Evolutionary conservation across 1,140 invertebrate genomes (phyloP).

Genomic region (Lepidurus arcticus): DNA sequence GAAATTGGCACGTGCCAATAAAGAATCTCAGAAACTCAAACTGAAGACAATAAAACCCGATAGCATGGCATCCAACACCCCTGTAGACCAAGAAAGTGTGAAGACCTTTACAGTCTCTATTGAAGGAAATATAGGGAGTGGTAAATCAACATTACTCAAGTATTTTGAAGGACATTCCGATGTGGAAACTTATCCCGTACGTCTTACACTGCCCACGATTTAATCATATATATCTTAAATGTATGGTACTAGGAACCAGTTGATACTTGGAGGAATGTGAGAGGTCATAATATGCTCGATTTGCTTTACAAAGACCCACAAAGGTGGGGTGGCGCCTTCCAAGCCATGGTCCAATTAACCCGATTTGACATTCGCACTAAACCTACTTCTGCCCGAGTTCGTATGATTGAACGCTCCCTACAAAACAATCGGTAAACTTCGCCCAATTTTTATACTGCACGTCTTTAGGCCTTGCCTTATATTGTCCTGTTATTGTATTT

Average conservation of each 20-base stretch:
- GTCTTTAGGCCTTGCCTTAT: neutral
- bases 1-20: neutral
- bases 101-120: constrained; percentile 48
- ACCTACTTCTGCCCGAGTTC: constrained; percentile 57
- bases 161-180: constrained; percentile 61
- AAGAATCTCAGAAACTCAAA: neutral
- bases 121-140: constrained; percentile 89
- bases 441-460: neutral
- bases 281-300: constrained; percentile 75
- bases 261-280: constrained; percentile 73
- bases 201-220: constrained; percentile 32
- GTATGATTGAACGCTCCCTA: constrained; percentile 83
- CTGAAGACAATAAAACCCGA: neutral
- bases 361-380: constrained; percentile 72
- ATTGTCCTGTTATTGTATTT: neutral
- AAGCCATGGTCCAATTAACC: constrained; percentile 82
- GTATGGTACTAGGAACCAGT: constrained; percentile 59
- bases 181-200: constrained; percentile 33
- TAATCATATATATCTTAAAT: neutral
- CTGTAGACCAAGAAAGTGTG: neutral
- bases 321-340: constrained; percentile 76
- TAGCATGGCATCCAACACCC: neutral
- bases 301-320: constrained; percentile 76
- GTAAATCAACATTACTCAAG: constrained; percentile 83
- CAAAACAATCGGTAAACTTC: constrained; percentile 59